phyloP scores from a whole-genome alignment of 1,140 invertebrate species.

The Eriosoma lanigerum region DNA sequence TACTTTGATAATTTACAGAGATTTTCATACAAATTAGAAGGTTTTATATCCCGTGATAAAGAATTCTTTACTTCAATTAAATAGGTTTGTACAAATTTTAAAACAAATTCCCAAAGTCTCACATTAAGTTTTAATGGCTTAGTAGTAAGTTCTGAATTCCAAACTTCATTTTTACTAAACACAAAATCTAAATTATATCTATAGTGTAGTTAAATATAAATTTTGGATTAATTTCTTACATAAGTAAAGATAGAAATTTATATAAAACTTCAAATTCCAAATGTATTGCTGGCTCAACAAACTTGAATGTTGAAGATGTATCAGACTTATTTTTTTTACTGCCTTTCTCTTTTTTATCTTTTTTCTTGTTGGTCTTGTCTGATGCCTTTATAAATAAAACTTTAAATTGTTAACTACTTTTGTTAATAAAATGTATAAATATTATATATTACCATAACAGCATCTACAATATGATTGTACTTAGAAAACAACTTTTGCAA shows the following conservation, averaged over 20 bases:
- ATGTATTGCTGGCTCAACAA: conserved; percentile 22
- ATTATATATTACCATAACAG: conserved; percentile 7
- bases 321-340: conserved; percentile 38
- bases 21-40: conserved; percentile 31
- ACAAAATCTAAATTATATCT: background rate
- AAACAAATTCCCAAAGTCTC: conserved; percentile 41
- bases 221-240: conserved; percentile 27
- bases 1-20: conserved; percentile 33
- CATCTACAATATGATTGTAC: conserved; percentile 35
- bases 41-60: conserved; percentile 15
- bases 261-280: conserved; percentile 31
- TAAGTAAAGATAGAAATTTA: conserved; percentile 40
- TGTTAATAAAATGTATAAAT: no score
- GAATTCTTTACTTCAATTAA: conserved; percentile 1
- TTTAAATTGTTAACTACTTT: background rate
- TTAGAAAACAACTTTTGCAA: conserved; percentile 47
- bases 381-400: background rate
- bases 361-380: conserved; percentile 33
- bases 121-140: conserved; percentile 3
- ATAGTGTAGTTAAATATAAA: background rate
- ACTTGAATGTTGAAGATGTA: background rate
- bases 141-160: background rate
- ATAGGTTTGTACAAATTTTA: conserved; percentile 21
- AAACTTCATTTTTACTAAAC: conserved; percentile 3
- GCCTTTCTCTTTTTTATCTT: conserved; percentile 40